phyloP scores from a whole-genome alignment of 2,888 invertebrate species.

The Toxonevra muliebris region DNA sequence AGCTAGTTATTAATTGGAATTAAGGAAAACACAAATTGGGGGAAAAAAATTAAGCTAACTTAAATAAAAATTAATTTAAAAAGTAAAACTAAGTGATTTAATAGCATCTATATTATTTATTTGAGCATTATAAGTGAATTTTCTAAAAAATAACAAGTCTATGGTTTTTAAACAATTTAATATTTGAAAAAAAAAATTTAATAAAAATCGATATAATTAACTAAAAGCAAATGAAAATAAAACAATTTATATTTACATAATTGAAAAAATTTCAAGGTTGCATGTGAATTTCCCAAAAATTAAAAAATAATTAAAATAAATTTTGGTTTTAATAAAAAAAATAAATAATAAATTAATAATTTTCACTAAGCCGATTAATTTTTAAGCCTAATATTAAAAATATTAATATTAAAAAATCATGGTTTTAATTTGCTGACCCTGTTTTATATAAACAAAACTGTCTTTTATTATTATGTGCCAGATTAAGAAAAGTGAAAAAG shows the following conservation, averaged over 20 bases:
- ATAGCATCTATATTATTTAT: too few species aligned
- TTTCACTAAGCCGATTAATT: not conserved
- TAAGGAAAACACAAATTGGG: not conserved
- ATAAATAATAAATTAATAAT: not conserved
- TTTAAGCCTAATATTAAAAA: not conserved
- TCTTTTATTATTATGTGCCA: too few species aligned
- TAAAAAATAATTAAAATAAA: not conserved
- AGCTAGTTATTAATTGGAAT: too few species aligned
- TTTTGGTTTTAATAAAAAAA: not conserved
- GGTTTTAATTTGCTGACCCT: not conserved
- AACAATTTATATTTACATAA: not conserved
- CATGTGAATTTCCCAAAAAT: not conserved
- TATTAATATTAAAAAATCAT: conserved; percentile 29
- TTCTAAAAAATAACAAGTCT: too few species aligned
- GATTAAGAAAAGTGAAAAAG: too few species aligned
- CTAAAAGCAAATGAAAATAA: not conserved
- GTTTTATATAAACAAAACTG: not conserved
- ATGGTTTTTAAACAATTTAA: too few species aligned
- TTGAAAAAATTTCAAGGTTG: not conserved
- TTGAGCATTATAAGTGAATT: too few species aligned
- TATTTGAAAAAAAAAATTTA: too few species aligned
- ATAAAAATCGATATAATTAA: too few species aligned
- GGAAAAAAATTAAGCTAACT: not conserved
- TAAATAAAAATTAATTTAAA: not conserved
- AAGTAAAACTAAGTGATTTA: too few species aligned